A percentile compares a stretch with the other conserved stretches of the same genome.
Evolutionary conservation across 2,888 invertebrate species (phyloP).

Genomic region (Lomographa bimaculata): DNA sequence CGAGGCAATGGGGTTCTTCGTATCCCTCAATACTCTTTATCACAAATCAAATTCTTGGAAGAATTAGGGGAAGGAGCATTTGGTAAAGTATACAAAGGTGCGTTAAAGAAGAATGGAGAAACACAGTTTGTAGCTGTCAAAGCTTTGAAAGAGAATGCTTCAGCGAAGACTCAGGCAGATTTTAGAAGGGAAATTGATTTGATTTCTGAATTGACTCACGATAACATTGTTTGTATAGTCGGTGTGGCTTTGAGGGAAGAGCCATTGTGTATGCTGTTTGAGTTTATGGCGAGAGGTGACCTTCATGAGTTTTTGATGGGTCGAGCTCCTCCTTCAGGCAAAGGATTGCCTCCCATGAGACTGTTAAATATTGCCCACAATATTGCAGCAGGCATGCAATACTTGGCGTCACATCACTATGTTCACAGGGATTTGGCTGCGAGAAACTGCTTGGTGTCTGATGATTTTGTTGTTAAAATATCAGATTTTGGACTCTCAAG

Average conservation of each 20-base stretch:
- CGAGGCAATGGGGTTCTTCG: slow-evolving; percentile 82
- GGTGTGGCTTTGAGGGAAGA: slow-evolving; percentile 95
- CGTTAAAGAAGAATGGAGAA: slow-evolving; percentile 87
- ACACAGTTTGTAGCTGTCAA: slow-evolving; percentile 95
- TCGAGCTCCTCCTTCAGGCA: slow-evolving; percentile 93
- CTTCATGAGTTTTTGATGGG: slow-evolving; percentile 97
- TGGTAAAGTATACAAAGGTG: slow-evolving; percentile 98
- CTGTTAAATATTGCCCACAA: slow-evolving; percentile 96
- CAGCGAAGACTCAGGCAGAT: slow-evolving; percentile 94
- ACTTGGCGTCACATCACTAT: slow-evolving; percentile 95
- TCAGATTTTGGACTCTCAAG: slow-evolving; percentile 98
- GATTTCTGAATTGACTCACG: slow-evolving; percentile 96
- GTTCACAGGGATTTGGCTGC: slow-evolving; percentile 98
- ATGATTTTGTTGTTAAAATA: slow-evolving; percentile 97
- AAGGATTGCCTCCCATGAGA: slow-evolving; percentile 91
- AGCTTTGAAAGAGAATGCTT: slow-evolving; percentile 96
- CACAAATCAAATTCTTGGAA: slow-evolving; percentile 93
- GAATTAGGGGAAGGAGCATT: slow-evolving; percentile 98
- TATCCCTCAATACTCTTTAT: slow-evolving; percentile 93
- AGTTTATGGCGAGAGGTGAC: slow-evolving; percentile 98
- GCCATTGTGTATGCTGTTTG: slow-evolving; percentile 98
- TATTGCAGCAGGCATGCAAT: slow-evolving; percentile 93
- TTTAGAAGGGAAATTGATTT: slow-evolving; percentile 97
- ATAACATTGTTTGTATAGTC: slow-evolving; percentile 97
- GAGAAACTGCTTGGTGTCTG: slow-evolving; percentile 97